Base-by-base conservation (phyloP, 2,113 vertebrate genomes). In the Elaphurus davidianus region DNA sequence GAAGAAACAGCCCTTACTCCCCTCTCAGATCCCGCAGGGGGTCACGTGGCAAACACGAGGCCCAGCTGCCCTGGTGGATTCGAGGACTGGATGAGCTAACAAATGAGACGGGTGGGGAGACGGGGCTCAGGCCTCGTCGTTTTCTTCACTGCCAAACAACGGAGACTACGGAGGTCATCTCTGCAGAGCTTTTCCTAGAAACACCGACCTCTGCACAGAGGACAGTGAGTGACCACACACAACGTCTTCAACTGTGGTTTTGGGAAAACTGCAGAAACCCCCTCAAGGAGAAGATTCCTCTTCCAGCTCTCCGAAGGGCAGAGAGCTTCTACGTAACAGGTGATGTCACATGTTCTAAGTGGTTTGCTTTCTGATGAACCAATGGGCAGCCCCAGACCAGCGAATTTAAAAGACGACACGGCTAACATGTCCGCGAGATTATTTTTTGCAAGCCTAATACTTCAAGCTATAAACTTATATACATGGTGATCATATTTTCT, bases 101-200 rank as follows among this genome's bases (percentile, higher is more conserved):
- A 16, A 64, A 55, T 7, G 16, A 78, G 62, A 82, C 36, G 30
- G 64, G 47, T 64, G 11, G 7, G 11, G 43, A 90, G 67, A 59
- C 28, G 6, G 16, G 33, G 23, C 10, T 60, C 79, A 19, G 64
- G 15, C 36, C 0, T n/a, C 8, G 9, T 14, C 28, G 5, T 3
- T 28, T 21, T 40, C 76, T n/a, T 76, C 52, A 13, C 12, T 33
- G 40, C 79, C 91, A 82, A 74, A 84, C 59, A 60, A 52, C 2
- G 1, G 47, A 23, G 74, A n/a, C 2, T 52, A 36, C 84, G 91
- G 57, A 92, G 50, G 33, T 71, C 82, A 90, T 11, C 62, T 17
- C 30, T 3, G 28, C 43, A 83, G 8, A 96, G 57, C 14, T 14
- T 86, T 81, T 85, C 90, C 88, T 59, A 64, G 47, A 93, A 96